A percentile compares a stretch with the other conserved stretches of the same genome.
phyloP scores from a whole-genome alignment of 2,113 vertebrate genomes.

The Melanerpes aurifrons region DNA sequence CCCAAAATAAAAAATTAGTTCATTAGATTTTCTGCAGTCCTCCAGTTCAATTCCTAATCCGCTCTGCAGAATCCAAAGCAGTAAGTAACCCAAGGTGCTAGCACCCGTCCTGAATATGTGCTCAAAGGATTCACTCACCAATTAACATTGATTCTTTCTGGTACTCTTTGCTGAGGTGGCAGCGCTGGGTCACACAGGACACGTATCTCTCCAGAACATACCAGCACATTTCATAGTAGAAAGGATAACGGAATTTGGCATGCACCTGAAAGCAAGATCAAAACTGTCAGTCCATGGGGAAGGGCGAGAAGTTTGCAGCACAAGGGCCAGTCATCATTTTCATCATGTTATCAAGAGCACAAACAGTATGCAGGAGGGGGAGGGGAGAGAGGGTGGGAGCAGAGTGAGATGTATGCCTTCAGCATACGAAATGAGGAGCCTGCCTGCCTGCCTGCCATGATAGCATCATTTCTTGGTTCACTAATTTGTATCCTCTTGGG shows the following conservation, averaged over 20 bases:
- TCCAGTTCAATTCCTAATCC: background rate
- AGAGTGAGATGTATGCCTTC: conserved; percentile 42
- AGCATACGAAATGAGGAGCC: conserved; percentile 72
- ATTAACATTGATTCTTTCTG: conserved; percentile 82
- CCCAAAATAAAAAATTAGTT: background rate
- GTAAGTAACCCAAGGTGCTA: background rate
- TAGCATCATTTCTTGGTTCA: conserved; percentile 55
- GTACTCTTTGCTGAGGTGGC: conserved; percentile 88
- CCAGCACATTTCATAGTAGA: conserved; percentile 99
- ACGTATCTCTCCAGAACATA: conserved; percentile 97
- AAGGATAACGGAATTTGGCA: conserved; percentile 97
- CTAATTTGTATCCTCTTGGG: conserved; percentile 60
- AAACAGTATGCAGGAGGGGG: conserved; percentile 48
- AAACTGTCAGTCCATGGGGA: conserved; percentile 20
- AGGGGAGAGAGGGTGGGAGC: conserved; percentile 44
- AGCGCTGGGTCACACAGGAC: conserved; percentile 91
- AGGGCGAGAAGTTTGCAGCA: conserved; percentile 41
- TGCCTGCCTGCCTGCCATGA: conserved; percentile 48
- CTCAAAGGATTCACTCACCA: conserved; percentile 81
- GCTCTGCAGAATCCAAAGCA: conserved; percentile 39
- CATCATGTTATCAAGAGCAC: conserved; percentile 65
- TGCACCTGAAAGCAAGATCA: conserved; percentile 84
- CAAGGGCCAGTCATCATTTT: conserved; percentile 28
- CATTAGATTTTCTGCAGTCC: background rate
- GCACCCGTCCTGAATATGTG: background rate